Conservation (phyloP, 2,888 invertebrate species). For the Neria commutata region DNA sequence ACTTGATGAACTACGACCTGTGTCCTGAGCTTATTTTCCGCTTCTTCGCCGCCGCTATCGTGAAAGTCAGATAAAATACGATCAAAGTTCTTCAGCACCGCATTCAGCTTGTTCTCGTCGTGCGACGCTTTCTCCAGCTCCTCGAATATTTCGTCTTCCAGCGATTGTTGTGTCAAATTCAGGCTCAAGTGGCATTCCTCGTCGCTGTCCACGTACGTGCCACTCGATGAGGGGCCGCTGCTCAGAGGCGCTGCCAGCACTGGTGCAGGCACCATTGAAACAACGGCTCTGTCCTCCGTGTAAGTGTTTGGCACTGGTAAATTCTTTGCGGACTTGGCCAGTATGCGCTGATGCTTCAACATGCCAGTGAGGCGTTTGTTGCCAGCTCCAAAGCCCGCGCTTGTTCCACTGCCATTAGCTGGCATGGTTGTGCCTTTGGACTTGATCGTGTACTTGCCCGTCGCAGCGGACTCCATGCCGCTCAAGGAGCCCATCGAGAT, state of each 20-base stretch:
- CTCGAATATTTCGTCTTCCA: conserved; percentile 62
- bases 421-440: conserved; percentile 1
- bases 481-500: conserved; percentile 48
- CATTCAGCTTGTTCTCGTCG: conserved; percentile 62
- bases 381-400: not conserved
- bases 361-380: conserved; percentile 14
- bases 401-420: not conserved
- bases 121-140: conserved; percentile 61
- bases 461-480: conserved; percentile 32
- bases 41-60: conserved; percentile 27
- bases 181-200: conserved; percentile 53
- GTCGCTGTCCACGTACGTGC: conserved; percentile 49
- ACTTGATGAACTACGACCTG: too few species aligned
- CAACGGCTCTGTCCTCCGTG: conserved; percentile 23
- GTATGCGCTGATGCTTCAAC: conserved; percentile 27
- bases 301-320: conserved; percentile 14
- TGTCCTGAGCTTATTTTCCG: too few species aligned
- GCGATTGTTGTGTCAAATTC: conserved; percentile 53
- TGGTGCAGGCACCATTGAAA: conserved; percentile 8
- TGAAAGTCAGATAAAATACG: conserved; percentile 64
- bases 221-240: not conserved
- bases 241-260: not conserved
- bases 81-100: conserved; percentile 65
- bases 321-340: conserved; percentile 10
- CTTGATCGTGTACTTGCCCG: conserved; percentile 30